These are phyloP conservation scores for Melanotaenia trifasciata DNA, from an alignment of 2,797 vertebrate genomes.

Conservation along the genomic window DNA sequence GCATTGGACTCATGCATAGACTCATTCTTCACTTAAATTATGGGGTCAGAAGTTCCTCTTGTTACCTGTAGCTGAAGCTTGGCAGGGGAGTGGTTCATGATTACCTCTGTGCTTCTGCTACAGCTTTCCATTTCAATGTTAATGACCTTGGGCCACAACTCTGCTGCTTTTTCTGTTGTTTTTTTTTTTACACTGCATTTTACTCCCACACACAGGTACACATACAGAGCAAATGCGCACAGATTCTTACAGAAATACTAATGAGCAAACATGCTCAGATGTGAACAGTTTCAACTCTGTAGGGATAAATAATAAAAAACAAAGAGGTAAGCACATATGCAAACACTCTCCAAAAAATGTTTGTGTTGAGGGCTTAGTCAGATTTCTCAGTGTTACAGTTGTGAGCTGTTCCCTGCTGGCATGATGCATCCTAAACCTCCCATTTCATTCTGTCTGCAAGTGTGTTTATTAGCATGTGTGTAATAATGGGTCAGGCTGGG, in stretches of 20 bases:
- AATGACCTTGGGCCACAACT: constrained; percentile 37
- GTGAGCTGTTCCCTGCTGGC: constrained; percentile 31
- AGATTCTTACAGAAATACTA: constrained; percentile 9
- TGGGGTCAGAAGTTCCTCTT: constrained; percentile 51
- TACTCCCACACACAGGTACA: constrained; percentile 9
- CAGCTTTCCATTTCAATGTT: constrained; percentile 47
- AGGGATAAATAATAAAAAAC: too few species aligned
- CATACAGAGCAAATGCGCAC: not conserved
- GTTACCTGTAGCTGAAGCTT: constrained; percentile 45
- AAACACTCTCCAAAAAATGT: constrained; percentile 23
- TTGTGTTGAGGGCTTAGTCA: constrained; percentile 46
- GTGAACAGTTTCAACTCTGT: not conserved
- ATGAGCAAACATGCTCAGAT: constrained; percentile 8
- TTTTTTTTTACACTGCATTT: constrained; percentile 14
- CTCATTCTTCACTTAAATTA: constrained; percentile 19
- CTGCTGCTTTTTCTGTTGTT: not conserved
- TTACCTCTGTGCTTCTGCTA: constrained; percentile 67
- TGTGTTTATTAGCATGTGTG: constrained; percentile 36
- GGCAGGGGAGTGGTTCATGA: constrained; percentile 44
- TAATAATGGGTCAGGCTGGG: constrained; percentile 15
- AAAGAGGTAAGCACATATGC: constrained; percentile 7
- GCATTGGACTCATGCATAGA: not conserved
- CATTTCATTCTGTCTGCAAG: not conserved
- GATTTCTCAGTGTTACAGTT: constrained; percentile 37
- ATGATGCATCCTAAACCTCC: constrained; percentile 33